Evolutionary conservation across 2,113 vertebrate species (phyloP).

Genomic region (Pandion haliaetus): DNA sequence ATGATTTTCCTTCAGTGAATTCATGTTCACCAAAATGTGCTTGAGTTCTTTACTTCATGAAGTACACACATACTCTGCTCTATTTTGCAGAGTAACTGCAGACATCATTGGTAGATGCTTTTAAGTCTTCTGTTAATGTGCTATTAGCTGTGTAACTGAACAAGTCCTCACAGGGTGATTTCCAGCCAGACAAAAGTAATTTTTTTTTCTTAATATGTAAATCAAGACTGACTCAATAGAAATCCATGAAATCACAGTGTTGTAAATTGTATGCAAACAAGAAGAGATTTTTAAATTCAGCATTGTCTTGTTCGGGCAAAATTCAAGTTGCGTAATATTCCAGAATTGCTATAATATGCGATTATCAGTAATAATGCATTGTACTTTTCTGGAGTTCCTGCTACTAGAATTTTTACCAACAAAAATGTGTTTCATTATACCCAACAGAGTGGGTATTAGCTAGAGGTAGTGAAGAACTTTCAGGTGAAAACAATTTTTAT

Average conservation of each 20-base stretch:
- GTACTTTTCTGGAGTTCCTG: neutral
- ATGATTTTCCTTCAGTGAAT: neutral
- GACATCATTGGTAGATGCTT: neutral
- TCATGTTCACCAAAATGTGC: neutral
- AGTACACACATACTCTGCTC: neutral
- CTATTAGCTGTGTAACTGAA: neutral
- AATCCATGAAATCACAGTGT: neutral
- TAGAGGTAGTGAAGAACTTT: neutral
- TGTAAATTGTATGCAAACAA: neutral
- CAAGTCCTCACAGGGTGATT: neutral
- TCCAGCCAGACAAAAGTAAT: neutral
- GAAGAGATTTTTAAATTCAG: neutral
- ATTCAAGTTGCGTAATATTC: neutral
- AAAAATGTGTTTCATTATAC: neutral
- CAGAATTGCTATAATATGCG: neutral
- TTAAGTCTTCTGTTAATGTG: neutral
- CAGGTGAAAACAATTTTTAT: neutral
- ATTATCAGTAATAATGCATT: neutral
- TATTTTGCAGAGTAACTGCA: neutral
- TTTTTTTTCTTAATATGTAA: neutral
- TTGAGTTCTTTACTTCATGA: neutral
- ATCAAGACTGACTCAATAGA: neutral
- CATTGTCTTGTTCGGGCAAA: neutral
- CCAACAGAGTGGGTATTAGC: neutral
- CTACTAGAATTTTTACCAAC: neutral